Conservation (phyloP, 2,888 invertebrate genomes). For the Drosophila neotestacea region DNA sequence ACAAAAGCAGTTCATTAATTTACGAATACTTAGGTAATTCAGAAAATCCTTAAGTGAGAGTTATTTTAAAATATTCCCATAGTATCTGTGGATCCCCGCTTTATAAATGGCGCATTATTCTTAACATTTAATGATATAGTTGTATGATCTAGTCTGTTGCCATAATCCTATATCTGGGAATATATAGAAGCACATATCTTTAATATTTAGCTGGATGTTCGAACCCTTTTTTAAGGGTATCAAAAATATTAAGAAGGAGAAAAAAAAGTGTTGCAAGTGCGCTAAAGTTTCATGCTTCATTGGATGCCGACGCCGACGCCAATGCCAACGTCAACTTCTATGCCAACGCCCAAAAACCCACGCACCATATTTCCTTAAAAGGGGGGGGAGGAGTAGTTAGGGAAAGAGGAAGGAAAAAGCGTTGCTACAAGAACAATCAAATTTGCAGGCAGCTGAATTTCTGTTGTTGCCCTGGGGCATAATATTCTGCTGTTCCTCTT, state of each 20-base stretch:
- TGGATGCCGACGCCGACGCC: conserved; percentile 45
- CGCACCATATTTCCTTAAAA: conserved; percentile 6
- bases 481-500: conserved; percentile 42
- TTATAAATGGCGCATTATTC: no score
- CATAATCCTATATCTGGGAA: no score
- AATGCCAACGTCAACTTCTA: conserved; percentile 22
- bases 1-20: no score
- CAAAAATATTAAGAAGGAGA: conserved; percentile 14
- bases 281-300: conserved; percentile 78
- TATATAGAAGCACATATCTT: no score
- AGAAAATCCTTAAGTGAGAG: no score
- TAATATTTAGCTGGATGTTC: neutral
- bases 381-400: neutral
- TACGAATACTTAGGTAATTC: no score
- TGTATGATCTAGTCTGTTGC: no score
- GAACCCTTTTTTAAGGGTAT: conserved; percentile 5
- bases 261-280: conserved; percentile 72
- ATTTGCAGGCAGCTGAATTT: conserved; percentile 76
- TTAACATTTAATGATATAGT: no score
- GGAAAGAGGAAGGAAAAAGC: neutral
- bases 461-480: conserved; percentile 53
- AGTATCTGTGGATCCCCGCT: no score
- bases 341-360: conserved; percentile 29
- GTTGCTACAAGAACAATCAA: conserved; percentile 74
- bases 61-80: no score